phyloP scores from a whole-genome alignment of 2,797 vertebrate genomes.

The Hypotaenidia philippensis region DNA sequence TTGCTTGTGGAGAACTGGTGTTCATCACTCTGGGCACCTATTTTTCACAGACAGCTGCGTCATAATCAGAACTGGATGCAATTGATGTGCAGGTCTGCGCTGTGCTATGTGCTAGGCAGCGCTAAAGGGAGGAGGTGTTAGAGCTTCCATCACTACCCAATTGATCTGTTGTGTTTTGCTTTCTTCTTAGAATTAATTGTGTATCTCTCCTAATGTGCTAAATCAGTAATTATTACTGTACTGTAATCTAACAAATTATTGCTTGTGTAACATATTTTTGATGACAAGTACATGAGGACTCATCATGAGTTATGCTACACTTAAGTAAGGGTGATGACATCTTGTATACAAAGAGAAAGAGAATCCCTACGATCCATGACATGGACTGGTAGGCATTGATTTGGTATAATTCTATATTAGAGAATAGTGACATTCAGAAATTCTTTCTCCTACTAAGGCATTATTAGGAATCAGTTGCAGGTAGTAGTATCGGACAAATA shows the following conservation, averaged over 20 bases:
- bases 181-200: background rate
- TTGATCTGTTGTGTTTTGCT: background rate
- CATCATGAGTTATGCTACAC: background rate
- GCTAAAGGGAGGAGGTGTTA: background rate
- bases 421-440: background rate
- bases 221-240: background rate
- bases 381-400: background rate
- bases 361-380: background rate
- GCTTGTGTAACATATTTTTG: background rate
- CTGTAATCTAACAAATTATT: conserved; percentile 16
- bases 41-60: background rate
- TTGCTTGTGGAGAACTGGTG: background rate
- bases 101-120: background rate
- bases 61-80: background rate
- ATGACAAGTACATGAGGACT: background rate
- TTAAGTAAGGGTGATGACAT: background rate
- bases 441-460: background rate
- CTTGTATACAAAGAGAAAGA: background rate
- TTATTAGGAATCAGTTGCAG: background rate
- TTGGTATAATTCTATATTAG: background rate
- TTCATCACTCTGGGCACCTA: background rate
- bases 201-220: background rate
- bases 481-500: background rate
- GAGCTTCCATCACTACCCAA: background rate
- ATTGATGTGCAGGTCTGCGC: background rate